Conservation (phyloP, 53 echinoderm and acorn worm species). For the Temnopleurus reevesii region DNA sequence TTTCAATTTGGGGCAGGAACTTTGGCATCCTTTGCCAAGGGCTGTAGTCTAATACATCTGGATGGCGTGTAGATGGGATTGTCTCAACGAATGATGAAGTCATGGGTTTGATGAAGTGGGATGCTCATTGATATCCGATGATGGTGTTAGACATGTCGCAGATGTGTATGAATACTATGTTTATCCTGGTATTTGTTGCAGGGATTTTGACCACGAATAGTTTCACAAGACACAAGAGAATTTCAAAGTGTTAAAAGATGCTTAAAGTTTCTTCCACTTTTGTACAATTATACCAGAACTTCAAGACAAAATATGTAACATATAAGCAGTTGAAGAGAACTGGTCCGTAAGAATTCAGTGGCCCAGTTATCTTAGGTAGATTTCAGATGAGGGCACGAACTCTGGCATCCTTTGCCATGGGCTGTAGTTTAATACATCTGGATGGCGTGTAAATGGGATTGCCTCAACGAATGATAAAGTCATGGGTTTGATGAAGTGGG, state of each 20-base stretch:
- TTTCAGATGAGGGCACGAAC: slow-evolving; percentile 2
- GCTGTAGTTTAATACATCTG: slow-evolving; percentile 18
- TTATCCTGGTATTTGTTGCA: background rate
- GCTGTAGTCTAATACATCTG: too few relatives aligned
- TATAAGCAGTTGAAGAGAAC: background rate
- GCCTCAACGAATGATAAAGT: background rate
- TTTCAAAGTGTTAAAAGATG: background rate
- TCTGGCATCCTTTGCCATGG: background rate
- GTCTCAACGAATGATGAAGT: too few relatives aligned
- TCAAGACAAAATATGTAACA: too few relatives aligned
- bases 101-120: too few relatives aligned
- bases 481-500: slow-evolving; percentile 13
- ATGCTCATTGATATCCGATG: too few relatives aligned
- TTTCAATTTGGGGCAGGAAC: too few relatives aligned
- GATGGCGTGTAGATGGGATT: too few relatives aligned
- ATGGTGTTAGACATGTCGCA: too few relatives aligned
- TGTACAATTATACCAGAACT: background rate
- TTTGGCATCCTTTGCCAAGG: too few relatives aligned
- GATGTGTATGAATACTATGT: background rate
- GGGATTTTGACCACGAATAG: background rate
- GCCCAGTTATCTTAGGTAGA: slow-evolving; percentile 12
- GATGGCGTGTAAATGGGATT: background rate
- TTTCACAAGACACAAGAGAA: too few relatives aligned
- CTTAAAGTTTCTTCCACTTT: background rate
- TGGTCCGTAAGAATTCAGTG: background rate